These are phyloP conservation scores for Sinohyriopsis cumingii DNA, from an alignment of 2,888 invertebrate species.

Conservation along the genomic window DNA sequence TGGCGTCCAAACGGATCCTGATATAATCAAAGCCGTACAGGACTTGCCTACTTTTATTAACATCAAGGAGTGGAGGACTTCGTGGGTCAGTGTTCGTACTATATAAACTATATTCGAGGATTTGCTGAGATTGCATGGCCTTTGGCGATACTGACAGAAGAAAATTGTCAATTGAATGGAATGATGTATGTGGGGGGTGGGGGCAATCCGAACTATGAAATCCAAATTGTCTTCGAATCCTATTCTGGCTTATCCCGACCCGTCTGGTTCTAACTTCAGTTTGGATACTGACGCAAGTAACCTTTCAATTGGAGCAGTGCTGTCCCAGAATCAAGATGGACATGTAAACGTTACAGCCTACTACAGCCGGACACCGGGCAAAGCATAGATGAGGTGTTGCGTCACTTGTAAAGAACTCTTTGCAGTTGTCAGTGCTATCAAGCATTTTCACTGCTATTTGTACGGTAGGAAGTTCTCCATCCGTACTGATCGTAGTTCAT, in stretches of 20 bases:
- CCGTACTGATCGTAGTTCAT: too few relatives aligned
- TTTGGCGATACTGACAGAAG: background rate
- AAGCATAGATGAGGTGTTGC: background rate
- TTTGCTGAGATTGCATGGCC: background rate
- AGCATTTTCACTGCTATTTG: too few relatives aligned
- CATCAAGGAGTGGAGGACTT: too few relatives aligned
- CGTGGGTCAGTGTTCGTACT: too few relatives aligned
- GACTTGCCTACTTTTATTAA: too few relatives aligned
- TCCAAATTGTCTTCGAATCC: background rate
- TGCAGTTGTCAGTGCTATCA: background rate
- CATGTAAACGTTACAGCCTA: background rate
- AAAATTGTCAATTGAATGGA: background rate
- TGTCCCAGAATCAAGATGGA: background rate
- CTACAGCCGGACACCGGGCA: background rate
- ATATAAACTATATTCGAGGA: too few relatives aligned
- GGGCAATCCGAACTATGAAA: conserved; percentile 1
- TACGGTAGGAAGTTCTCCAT: too few relatives aligned
- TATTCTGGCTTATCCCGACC: too few relatives aligned
- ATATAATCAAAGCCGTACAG: too few relatives aligned
- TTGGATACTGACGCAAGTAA: conserved; percentile 6
- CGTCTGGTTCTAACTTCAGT: background rate
- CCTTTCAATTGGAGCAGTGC: background rate
- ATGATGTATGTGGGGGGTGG: background rate
- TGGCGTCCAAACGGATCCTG: too few relatives aligned
- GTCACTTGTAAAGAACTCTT: conserved; percentile 5